Base-by-base conservation (phyloP, 2,113 vertebrate species). In the Actenoides lindsayi region DNA sequence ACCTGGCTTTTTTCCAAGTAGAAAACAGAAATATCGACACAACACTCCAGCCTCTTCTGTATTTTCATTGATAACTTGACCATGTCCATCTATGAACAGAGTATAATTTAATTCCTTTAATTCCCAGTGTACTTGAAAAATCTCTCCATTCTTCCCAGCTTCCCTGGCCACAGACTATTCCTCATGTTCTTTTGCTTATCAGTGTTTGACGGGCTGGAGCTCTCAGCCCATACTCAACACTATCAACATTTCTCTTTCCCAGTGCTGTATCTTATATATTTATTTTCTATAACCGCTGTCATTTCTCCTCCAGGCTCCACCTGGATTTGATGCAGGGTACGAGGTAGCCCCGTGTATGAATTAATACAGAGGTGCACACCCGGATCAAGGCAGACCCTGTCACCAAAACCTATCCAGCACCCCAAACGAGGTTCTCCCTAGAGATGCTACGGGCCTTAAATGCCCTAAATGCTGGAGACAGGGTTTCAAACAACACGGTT, bases 1-100 rank as follows among this genome's bases (percentile, higher is more conserved):
- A 94, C 6, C 79, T 93, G 93, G 94, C 90, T 67, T 56, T 41
- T 65, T 39, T 64, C 93, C 93, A 93, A 78, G 86, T 0, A 92
- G 68, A 96, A 94, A 96, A 68, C 44, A 96, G 93, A 70, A 95
- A 93, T 92, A 96, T 92, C 93, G 83, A 95, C 84, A 28, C 62
- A 87, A 51, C 30, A 17, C 10, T 54, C 21, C 76, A 77, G 53
- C 31, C 50, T 86, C 4, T 80, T 82, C 88, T 92, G n/a, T 33
- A 54, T 86, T 83, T 86, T 80, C 95, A 95, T 94, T 94, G 94
- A 96, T 73, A 78, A 91, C 60, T 65, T 64, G 62, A 62, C 53
- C n/a, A 15, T 23, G 28, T 39, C 78, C 13, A 59, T 44, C 79
- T 71, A 75, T 30, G 35, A 86, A 71, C 31, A 88, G 64, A 25